Conservation (phyloP, 2,797 vertebrate species). For the Acrocephalus scirpaceus region DNA sequence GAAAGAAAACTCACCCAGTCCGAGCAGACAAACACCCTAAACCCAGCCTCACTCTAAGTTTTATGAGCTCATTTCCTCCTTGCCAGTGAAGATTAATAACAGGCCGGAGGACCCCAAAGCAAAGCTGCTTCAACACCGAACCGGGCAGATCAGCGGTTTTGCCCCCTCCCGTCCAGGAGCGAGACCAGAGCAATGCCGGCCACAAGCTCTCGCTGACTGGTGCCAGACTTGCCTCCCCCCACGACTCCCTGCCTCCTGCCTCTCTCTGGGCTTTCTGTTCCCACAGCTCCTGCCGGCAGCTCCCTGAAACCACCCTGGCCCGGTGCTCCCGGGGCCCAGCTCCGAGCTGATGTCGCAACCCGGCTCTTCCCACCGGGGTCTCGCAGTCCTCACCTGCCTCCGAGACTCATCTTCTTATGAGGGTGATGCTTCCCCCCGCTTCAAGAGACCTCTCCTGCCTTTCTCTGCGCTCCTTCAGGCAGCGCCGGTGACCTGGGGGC, state of each 20-base stretch:
- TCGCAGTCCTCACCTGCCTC: not conserved
- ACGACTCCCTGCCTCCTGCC: accelerated
- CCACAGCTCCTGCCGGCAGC: accelerated
- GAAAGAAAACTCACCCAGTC: not conserved
- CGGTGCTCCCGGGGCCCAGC: not conserved
- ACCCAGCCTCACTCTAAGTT: not conserved
- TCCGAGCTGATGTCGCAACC: accelerated
- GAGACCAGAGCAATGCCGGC: accelerated
- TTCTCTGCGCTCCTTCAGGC: not conserved
- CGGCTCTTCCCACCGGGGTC: not conserved
- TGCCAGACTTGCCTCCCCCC: too few relatives aligned
- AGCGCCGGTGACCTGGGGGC: too few relatives aligned
- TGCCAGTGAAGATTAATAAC: not conserved
- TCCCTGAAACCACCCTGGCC: not conserved
- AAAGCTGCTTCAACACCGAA: not conserved
- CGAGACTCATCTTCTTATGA: not conserved
- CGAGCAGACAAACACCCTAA: accelerated
- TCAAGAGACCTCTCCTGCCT: not conserved
- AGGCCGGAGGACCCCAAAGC: not conserved
- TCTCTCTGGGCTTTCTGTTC: not conserved
- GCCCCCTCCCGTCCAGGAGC: accelerated
- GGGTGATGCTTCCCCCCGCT: accelerated
- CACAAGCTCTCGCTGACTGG: accelerated
- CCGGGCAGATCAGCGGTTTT: not conserved
- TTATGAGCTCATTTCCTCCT: accelerated